Base-by-base conservation (phyloP, 2,888 invertebrate genomes). In the Apodemia duryi region DNA sequence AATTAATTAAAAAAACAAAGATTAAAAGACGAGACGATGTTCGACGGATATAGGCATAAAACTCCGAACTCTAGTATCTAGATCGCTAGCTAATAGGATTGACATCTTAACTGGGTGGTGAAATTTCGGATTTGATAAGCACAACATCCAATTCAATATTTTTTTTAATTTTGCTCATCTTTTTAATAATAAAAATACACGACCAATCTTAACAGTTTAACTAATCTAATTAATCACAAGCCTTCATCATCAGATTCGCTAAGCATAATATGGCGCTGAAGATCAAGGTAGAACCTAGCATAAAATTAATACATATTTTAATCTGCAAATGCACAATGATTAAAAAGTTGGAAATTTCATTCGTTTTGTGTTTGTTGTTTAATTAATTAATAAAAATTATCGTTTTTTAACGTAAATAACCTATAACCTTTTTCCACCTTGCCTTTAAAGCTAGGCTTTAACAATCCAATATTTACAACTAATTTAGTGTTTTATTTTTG, bases 381-480 rank as follows among this genome's bases (percentile, higher is more conserved):
- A 43, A 43, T 46, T 13, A 13, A 46, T 5, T 46, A 46, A 6
- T 46, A 6, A 13, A 5, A 13, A 10, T 13, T 46, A 46, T 13
- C 13, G 13, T 1, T 6, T 46, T 46, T 46, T 21, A 13, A 13
- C 13, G 6, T 46, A 46, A 46, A n/a, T n/a, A 46, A 46, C 5
- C 5, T 29, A 32, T 57, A 32, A 32, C 57, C 21, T 57, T 57
- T 32, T 29, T 32, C 57, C 52, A 65, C 73, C 83, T 89, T 91
- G 90, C 90, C 90, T 83, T 75, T 67, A 73, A 78, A 83, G 90
- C 89, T 90, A 91, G 88, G 89, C 82, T 74, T 79, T 46, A 46
- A 67, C 72, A 69, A 69, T 72, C 74, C 75, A 69, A 70, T 75
- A 77, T 76, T 71, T 75, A 75, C 73, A 77, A 70, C 68, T 71